Percentiles rank a stretch among this genome's conserved stretches.
phyloP scores from a whole-genome alignment of 2,888 invertebrate species.

The Monochamus alternatus region DNA sequence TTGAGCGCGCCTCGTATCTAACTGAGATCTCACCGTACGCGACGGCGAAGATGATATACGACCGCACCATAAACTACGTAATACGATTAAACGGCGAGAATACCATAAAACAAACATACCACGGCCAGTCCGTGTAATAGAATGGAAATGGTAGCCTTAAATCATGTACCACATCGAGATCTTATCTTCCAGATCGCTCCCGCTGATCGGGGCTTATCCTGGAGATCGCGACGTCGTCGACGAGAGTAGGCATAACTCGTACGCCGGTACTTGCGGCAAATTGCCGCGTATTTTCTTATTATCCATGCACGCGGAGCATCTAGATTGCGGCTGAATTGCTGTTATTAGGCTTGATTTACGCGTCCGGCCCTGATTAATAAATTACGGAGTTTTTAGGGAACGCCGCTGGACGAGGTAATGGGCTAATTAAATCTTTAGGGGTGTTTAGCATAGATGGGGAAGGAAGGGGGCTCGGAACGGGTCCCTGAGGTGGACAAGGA shows the following conservation, averaged over 20 bases:
- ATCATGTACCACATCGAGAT: constrained; percentile 49
- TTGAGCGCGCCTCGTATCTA: too few relatives aligned
- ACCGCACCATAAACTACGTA: constrained; percentile 36
- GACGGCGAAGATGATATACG: constrained; percentile 22
- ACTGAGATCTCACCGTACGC: constrained; percentile 28
- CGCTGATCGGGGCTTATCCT: constrained; percentile 43
- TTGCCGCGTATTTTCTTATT: constrained; percentile 44
- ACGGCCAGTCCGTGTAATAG: constrained; percentile 42
- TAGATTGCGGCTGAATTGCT: constrained; percentile 44
- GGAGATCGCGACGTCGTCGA: constrained; percentile 35
- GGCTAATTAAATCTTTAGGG: neutral
- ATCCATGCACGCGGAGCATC: constrained; percentile 39
- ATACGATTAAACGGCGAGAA: constrained; percentile 43
- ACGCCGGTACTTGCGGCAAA: constrained; percentile 41
- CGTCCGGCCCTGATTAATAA: constrained; percentile 38
- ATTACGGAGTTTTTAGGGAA: constrained; percentile 38
- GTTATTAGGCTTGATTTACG: constrained; percentile 47
- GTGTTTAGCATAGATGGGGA: neutral
- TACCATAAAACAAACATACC: constrained; percentile 40
- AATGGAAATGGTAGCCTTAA: constrained; percentile 49
- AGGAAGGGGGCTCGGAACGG: neutral
- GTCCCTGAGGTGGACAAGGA: constrained; percentile 13
- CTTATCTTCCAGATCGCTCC: constrained; percentile 44
- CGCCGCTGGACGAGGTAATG: neutral
- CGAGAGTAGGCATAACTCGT: constrained; percentile 40